Evolutionary conservation across 2,888 invertebrate species (phyloP).

Genomic region (Cylindroiulus punctatus): DNA sequence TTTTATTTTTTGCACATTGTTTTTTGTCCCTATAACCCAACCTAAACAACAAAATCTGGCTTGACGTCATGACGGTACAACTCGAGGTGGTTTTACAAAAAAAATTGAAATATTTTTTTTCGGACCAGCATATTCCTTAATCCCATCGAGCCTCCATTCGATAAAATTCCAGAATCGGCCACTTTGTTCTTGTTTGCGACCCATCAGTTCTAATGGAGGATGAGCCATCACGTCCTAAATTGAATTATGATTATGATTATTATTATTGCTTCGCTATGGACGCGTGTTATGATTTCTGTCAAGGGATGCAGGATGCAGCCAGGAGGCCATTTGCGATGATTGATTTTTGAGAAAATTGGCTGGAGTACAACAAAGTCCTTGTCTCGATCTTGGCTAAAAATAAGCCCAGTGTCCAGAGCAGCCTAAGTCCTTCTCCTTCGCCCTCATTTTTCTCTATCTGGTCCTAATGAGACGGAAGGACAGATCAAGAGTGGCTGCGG

Average conservation of each 20-base stretch:
- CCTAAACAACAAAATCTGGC: too few relatives aligned
- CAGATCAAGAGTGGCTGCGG: conserved; percentile 18
- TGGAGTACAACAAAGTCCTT: conserved; percentile 34
- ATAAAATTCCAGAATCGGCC: background rate
- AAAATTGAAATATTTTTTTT: background rate
- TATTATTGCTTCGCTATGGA: conserved; percentile 34
- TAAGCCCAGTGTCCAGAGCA: conserved; percentile 29
- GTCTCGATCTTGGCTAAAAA: background rate
- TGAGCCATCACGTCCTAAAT: conserved; percentile 28
- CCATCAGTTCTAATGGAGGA: conserved; percentile 34
- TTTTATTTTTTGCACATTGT: too few relatives aligned
- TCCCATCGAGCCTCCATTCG: background rate
- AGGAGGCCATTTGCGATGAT: conserved; percentile 21
- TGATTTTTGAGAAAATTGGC: conserved; percentile 42
- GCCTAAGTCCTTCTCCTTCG: conserved; percentile 1
- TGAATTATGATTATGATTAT: conserved; percentile 37
- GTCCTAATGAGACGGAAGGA: conserved; percentile 38
- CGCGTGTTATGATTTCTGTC: conserved; percentile 36
- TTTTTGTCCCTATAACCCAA: too few relatives aligned
- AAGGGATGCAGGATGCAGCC: conserved; percentile 27
- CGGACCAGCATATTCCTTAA: background rate
- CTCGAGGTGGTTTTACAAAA: too few relatives aligned
- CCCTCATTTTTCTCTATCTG: conserved; percentile 37
- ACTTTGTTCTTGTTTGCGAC: conserved; percentile 14
- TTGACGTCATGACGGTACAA: too few relatives aligned